Base-by-base conservation (phyloP, 2,888 invertebrate species). In the Allacma fusca region DNA sequence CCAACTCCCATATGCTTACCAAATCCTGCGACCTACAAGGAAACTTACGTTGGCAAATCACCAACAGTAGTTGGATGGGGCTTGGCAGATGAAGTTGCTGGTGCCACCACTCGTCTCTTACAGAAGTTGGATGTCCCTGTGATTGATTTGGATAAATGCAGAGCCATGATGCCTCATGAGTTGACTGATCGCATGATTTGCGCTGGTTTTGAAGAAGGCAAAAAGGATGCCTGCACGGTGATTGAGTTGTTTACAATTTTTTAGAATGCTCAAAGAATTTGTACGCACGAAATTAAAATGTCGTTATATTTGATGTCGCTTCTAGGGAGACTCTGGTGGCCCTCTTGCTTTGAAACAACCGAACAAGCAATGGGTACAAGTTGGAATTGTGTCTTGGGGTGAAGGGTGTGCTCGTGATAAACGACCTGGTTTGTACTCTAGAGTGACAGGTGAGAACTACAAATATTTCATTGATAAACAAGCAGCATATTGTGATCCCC, bases 1-100 rank as follows among this genome's bases (percentile, higher is more conserved):
- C 80, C 81, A 0, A 81, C 82, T 0, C 83, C 83, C 1, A 77
- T 83, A 34, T 83, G 83, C 72, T 75, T 83, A 4, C 82, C 83
- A 0, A 70, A 79, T 0, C 62, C 62, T 0, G 23, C 59, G 4
- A 62, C 50, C 2, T 70, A 24, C 26, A n/a, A n/a, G n/a, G 24
- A 69, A 0, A 28, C 29, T 0, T 79, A 44, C 24, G 77, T 77
- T 0, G 78, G 71, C 1, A 62, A 74, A 72, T 74, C 29, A 1
- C 67, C 80, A 19, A 70, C 40, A 0, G 81, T 81, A 0, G 43
- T 67, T 13, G 82, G 81, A 7, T 81, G 81, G 81, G 81, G 81
- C 12, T 57, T 79, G 57, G 67, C 81, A 0, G 69, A 73, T 59
- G 81, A 82, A 75, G 75, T 75, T 26, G 82, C 82, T n/a, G 83